phyloP scores from a whole-genome alignment of 1,140 invertebrate species.

The Holotrichia oblita region DNA sequence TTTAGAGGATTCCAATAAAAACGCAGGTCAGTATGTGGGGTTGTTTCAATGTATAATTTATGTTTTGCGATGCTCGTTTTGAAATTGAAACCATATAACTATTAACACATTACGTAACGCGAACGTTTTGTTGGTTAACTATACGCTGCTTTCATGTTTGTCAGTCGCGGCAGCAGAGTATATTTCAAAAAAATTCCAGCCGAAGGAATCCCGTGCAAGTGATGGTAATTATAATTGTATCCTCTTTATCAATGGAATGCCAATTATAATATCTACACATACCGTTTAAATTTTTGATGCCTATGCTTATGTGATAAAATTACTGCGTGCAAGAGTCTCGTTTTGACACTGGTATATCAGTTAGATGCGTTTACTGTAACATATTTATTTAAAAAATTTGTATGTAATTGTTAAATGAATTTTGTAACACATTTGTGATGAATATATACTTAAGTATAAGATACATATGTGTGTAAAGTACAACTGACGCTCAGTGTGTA shows the following conservation, averaged over 20 bases:
- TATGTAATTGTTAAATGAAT: background rate
- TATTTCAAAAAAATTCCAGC: conserved; percentile 17
- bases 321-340: background rate
- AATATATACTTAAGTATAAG: background rate
- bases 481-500: no score
- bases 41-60: background rate
- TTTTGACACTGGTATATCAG: background rate
- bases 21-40: background rate
- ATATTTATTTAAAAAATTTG: conserved; percentile 9
- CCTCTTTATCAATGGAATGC: background rate
- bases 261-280: background rate
- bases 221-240: background rate
- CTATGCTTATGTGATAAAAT: background rate
- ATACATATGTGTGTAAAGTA: background rate
- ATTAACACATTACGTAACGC: conserved; percentile 19
- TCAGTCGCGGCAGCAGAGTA: background rate
- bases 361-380: background rate
- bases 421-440: no score
- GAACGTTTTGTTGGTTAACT: conserved; percentile 24
- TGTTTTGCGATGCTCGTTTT: background rate
- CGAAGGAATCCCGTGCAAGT: background rate
- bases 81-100: conserved; percentile 4
- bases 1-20: conserved; percentile 31
- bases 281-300: background rate
- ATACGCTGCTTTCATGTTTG: conserved; percentile 24